Percentiles rank a stretch among this genome's conserved stretches.
Evolutionary conservation across 2,797 vertebrate species (phyloP).

Genomic region (Anguilla anguilla): DNA sequence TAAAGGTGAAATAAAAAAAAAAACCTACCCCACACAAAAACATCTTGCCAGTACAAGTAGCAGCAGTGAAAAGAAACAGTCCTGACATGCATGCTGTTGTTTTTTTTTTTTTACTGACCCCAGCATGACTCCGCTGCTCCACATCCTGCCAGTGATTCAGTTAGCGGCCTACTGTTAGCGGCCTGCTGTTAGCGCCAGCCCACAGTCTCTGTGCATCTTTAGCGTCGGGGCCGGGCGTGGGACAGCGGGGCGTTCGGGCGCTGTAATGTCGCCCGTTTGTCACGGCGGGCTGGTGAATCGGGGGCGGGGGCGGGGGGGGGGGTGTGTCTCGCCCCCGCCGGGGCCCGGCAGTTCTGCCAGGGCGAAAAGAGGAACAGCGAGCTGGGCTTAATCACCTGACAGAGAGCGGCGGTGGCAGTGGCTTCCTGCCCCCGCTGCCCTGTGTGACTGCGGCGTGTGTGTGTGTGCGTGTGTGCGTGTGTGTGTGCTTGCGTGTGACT

Average conservation of each 20-base stretch:
- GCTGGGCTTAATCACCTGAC: slow-evolving; percentile 16
- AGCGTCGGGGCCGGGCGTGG: not conserved
- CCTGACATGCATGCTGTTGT: no score
- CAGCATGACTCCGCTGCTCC: not conserved
- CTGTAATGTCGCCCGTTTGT: not conserved
- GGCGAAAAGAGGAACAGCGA: not conserved
- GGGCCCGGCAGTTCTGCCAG: not conserved
- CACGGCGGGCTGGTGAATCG: not conserved
- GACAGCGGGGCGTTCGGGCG: not conserved
- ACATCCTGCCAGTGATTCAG: not conserved
- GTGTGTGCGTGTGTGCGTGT: no score
- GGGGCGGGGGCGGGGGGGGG: not conserved
- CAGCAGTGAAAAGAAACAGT: not conserved
- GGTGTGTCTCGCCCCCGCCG: no score
- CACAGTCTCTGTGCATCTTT: not conserved
- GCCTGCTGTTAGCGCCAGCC: not conserved
- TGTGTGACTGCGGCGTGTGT: no score
- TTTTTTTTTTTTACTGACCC: no score
- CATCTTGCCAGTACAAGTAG: no score
- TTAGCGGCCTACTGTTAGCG: not conserved
- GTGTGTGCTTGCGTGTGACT: no score
- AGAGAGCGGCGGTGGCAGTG: not conserved
- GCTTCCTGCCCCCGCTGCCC: no score
- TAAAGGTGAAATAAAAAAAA: no score
- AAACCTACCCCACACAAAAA: no score